These are phyloP conservation scores for Erythrocebus patas DNA, from an alignment of 2,113 vertebrate species.

Conservation along the genomic window DNA sequence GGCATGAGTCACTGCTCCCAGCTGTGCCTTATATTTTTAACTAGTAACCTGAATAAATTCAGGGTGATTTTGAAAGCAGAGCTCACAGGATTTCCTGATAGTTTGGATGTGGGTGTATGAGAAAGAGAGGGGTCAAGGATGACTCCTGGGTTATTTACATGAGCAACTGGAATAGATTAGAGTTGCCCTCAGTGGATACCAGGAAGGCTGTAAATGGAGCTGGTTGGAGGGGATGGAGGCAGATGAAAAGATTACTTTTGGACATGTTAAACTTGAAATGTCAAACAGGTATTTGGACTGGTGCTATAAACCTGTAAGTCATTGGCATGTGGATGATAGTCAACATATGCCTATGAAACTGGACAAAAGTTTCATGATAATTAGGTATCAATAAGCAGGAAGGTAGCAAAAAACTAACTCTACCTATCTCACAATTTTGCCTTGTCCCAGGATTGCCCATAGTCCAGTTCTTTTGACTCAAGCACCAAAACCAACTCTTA, in stretches of 20 bases:
- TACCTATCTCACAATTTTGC: neutral
- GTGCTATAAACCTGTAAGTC: neutral
- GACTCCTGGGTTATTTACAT: neutral
- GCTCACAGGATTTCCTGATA: neutral
- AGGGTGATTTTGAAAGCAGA: slow-evolving; percentile 34
- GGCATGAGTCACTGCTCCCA: no score
- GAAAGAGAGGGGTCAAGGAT: neutral
- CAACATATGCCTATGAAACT: neutral
- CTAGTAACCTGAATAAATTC: neutral
- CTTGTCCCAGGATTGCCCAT: neutral
- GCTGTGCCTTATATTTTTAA: slow-evolving; percentile 23
- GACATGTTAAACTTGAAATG: neutral
- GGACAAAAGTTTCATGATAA: neutral
- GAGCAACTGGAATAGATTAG: neutral
- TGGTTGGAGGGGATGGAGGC: neutral
- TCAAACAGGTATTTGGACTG: neutral
- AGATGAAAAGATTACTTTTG: neutral
- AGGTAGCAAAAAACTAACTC: neutral
- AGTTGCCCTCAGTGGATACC: neutral
- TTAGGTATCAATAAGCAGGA: neutral
- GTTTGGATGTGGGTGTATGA: neutral
- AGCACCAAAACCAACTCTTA: neutral
- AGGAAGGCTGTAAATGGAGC: neutral
- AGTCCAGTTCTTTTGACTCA: neutral
- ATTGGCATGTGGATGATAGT: neutral